phyloP scores from a whole-genome alignment of 2,888 invertebrate genomes.

The Megamerina dolium region DNA sequence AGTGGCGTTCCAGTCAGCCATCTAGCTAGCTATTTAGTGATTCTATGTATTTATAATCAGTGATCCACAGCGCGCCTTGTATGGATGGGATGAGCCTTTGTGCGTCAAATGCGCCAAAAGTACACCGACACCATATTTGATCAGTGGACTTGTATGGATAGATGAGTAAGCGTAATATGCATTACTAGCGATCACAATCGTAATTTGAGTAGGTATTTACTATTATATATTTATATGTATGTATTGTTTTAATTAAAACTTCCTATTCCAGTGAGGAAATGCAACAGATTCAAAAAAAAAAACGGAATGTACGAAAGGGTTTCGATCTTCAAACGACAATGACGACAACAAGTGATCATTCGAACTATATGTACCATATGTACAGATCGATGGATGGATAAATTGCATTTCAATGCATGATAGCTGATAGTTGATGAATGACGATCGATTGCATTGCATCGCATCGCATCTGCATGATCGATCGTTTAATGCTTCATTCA shows the following conservation, averaged over 20 bases:
- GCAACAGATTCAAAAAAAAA: too few species aligned
- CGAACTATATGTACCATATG: background rate
- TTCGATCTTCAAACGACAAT: background rate
- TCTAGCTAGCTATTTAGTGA: too few species aligned
- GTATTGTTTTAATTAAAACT: conserved; percentile 28
- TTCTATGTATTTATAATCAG: too few species aligned
- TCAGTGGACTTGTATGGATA: background rate
- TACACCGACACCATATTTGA: background rate
- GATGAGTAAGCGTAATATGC: background rate
- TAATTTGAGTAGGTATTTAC: conserved; percentile 28
- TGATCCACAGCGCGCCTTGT: background rate
- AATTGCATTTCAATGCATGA: conserved; percentile 4
- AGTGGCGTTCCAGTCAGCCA: too few species aligned
- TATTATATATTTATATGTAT: too few species aligned
- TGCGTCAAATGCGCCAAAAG: background rate
- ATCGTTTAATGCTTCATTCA: conserved; percentile 4
- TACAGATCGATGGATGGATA: background rate
- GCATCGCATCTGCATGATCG: conserved; percentile 5
- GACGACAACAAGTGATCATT: background rate
- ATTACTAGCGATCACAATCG: conserved; percentile 24
- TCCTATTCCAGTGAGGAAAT: background rate
- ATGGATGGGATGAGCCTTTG: background rate
- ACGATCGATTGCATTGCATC: conserved; percentile 13
- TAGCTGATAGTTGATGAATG: conserved; percentile 1
- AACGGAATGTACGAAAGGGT: background rate